Conservation (phyloP, 2,113 vertebrate species). For the Apteryx owenii region DNA sequence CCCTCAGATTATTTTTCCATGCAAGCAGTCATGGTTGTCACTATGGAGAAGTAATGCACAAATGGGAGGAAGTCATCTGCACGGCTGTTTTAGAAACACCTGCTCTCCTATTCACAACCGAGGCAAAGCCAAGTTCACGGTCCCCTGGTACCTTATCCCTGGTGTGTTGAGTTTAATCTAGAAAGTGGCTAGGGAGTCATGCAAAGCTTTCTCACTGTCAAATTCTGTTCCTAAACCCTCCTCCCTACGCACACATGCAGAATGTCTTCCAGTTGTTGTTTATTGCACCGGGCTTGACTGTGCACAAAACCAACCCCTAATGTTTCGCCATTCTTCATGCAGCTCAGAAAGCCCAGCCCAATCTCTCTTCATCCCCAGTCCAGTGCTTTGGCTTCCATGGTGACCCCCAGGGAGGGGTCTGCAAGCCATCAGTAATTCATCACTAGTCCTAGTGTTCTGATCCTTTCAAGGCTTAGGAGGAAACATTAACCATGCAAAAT, state of each 20-base stretch:
- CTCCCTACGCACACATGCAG: not conserved
- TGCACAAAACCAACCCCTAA: not conserved
- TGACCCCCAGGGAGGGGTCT: not conserved
- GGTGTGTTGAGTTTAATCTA: not conserved
- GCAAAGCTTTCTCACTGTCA: not conserved
- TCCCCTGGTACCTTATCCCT: not conserved
- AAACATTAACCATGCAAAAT: not conserved
- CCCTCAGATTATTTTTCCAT: constrained; percentile 40
- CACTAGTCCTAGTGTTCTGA: not conserved
- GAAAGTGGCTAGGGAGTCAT: not conserved
- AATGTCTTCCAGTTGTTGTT: not conserved
- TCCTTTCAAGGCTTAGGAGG: not conserved
- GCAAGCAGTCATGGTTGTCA: not conserved
- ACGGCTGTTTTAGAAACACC: constrained; percentile 1
- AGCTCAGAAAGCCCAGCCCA: not conserved
- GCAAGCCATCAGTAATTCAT: not conserved
- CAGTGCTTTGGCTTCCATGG: fast-evolving
- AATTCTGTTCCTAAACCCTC: not conserved
- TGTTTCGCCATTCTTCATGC: not conserved
- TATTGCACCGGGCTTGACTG: not conserved
- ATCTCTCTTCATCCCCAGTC: not conserved
- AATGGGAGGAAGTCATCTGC: constrained; percentile 54
- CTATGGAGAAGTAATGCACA: not conserved
- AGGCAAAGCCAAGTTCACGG: constrained; percentile 43
- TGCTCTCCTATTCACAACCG: not conserved